Evolutionary conservation across 2,797 vertebrate genomes (phyloP), one percentile per base, ranked within the genome.

Genomic region (Sternotherus odoratus): DNA sequence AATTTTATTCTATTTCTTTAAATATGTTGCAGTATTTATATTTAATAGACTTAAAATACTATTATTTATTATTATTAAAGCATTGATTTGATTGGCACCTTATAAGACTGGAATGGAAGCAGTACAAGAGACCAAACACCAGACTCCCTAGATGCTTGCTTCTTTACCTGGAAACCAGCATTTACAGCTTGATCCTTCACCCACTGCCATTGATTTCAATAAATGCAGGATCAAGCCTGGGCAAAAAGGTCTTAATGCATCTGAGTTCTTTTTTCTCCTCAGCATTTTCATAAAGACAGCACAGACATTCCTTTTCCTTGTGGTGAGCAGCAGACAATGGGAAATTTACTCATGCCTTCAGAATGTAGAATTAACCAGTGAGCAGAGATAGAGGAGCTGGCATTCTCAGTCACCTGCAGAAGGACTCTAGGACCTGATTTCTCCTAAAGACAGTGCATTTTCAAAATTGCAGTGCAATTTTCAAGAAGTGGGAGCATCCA

Each of bases 401-500:
- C 93, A 95, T 89, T 33, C 36, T 94, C 95, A 96, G 92, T 96
- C 91, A 96, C 97, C 94, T 96, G 86, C 96, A 93, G 95, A 93
- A 96, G 97, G 97, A 96, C 96, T 97, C 96, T 96, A 96, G 96
- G 97, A 94, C 91, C 96, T 94, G 93, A 96, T 97, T 95, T 97
- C 96, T 90, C 92, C 96, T 95, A 96, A 90, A 94, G 91, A 97
- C 94, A 98, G 96, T 95, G 95, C 94, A 92, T 97, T 98, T 97
- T 97, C 87, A 91, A 97, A 97, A 97, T 96, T 97, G 95, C 96
- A 96, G 90, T 95, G 95, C 96, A 97, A 97, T 97, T 98, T 97
- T 97, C 97, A 97, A 96, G 97, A 97, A 97, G 92, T 96, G 86
- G 91, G 95, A 97, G 90, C 84, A 89, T 84, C 89, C 90, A 86